Evolutionary conservation across 2,888 invertebrate genomes (phyloP).

Genomic region (Theretra japonica): DNA sequence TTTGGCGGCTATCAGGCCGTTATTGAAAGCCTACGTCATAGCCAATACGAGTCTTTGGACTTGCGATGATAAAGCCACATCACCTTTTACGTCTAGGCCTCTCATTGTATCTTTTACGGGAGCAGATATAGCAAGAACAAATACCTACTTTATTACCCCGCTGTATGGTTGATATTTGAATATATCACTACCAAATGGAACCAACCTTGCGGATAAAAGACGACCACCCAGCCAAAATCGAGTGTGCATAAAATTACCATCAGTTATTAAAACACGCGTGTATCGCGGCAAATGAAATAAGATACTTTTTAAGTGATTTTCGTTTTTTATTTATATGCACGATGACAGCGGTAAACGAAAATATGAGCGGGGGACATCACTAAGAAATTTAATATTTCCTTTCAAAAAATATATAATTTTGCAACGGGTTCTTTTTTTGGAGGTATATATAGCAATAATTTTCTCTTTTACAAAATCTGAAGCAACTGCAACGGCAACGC

Average conservation of each 20-base stretch:
- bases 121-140: not conserved
- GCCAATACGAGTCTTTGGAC: constrained; percentile 9
- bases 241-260: constrained; percentile 67
- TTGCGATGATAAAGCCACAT: constrained; percentile 19
- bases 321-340: constrained; percentile 28
- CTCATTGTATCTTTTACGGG: constrained; percentile 1
- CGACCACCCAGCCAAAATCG: constrained; percentile 59
- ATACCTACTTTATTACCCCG: not conserved
- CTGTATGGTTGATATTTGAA: not conserved
- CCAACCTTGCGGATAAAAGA: constrained; percentile 25
- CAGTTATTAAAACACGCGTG: constrained; percentile 57
- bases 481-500: not conserved
- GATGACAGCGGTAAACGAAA: constrained; percentile 29
- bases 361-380: constrained; percentile 38
- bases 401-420: not conserved
- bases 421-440: not conserved
- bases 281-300: constrained; percentile 49
- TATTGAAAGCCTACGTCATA: constrained; percentile 1
- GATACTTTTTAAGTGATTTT: constrained; percentile 41
- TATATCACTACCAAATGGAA: not conserved
- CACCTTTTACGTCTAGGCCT: constrained; percentile 10
- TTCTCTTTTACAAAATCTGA: not conserved
- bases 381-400: constrained; percentile 35
- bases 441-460: not conserved
- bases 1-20: not conserved